Evolutionary conservation across 2,113 vertebrate genomes (phyloP).

Genomic region (Ochotona curzoniae): DNA sequence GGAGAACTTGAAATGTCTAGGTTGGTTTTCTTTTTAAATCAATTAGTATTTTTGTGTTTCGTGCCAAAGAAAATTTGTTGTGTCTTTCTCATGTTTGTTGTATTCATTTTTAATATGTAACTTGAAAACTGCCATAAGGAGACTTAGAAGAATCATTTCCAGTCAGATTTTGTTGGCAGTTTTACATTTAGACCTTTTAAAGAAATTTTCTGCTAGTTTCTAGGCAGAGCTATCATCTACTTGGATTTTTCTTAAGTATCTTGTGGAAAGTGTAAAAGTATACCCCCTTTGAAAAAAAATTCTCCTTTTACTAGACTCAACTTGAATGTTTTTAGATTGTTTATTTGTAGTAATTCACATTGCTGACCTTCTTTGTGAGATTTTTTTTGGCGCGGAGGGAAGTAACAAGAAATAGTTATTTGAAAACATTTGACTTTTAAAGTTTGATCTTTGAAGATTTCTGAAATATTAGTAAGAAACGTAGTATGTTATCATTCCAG

Average conservation of each 20-base stretch:
- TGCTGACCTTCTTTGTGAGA: not conserved
- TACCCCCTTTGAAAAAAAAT: slow-evolving; percentile 41
- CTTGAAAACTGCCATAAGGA: not conserved
- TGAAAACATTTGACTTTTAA: slow-evolving; percentile 31
- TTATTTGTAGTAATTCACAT: slow-evolving; percentile 9
- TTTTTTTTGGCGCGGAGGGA: not conserved
- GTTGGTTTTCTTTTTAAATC: slow-evolving; percentile 81
- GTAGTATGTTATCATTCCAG: not conserved
- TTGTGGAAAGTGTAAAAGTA: not conserved
- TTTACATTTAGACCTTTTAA: slow-evolving; percentile 37
- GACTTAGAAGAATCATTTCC: not conserved
- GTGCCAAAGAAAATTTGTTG: not conserved
- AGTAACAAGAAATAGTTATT: slow-evolving; percentile 8
- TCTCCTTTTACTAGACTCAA: not conserved
- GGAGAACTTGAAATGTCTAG: slow-evolving; percentile 95
- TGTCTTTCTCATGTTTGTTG: not conserved
- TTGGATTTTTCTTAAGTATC: not conserved
- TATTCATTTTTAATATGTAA: not conserved
- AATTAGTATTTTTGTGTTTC: not conserved
- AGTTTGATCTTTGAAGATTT: slow-evolving; percentile 42
- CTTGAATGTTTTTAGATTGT: not conserved
- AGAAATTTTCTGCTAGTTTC: not conserved
- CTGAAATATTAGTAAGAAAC: slow-evolving; percentile 51
- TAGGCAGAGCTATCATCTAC: not conserved
- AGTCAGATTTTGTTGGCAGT: not conserved